Conservation (phyloP, 2,113 vertebrate species). For the Porphyrio hochstetteri region DNA sequence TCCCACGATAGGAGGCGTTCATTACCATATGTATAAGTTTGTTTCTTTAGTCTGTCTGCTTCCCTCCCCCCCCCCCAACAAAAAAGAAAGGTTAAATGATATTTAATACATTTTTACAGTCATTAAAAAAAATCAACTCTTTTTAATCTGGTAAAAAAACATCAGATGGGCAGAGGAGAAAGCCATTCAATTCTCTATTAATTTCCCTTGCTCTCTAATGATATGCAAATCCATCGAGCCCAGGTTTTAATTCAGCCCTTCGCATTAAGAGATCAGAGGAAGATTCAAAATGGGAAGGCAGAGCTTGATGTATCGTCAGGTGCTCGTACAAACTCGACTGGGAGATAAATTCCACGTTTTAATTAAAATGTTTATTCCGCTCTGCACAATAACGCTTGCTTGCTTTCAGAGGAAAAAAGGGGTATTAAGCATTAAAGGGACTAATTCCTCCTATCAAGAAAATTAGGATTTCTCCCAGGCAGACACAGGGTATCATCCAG, state of each 20-base stretch:
- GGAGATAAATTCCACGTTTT: constrained; percentile 56
- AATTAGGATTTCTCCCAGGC: constrained; percentile 62
- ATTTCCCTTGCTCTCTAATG: constrained; percentile 69
- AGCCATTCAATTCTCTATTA: constrained; percentile 60
- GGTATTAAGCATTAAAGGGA: constrained; percentile 59
- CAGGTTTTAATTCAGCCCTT: constrained; percentile 59
- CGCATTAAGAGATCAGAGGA: constrained; percentile 63
- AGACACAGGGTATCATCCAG: constrained; percentile 57
- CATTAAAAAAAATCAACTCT: constrained; percentile 32
- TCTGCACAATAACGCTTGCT: constrained; percentile 48
- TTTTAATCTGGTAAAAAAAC: constrained; percentile 54
- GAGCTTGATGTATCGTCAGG: neutral
- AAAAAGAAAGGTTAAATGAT: constrained; percentile 39
- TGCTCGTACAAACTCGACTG: neutral
- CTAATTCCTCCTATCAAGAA: constrained; percentile 61
- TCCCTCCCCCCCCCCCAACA: neutral
- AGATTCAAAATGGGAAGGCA: constrained; percentile 22
- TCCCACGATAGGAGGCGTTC: constrained; percentile 50
- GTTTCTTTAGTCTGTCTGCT: constrained; percentile 46
- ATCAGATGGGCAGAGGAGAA: constrained; percentile 54
- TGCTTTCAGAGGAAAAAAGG: constrained; percentile 41
- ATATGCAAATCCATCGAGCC: constrained; percentile 69
- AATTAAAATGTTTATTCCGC: constrained; percentile 67
- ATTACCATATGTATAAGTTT: constrained; percentile 58
- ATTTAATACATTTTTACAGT: constrained; percentile 47